Base-by-base conservation (phyloP, 2,888 invertebrate genomes). In the Agonum fuliginosum region DNA sequence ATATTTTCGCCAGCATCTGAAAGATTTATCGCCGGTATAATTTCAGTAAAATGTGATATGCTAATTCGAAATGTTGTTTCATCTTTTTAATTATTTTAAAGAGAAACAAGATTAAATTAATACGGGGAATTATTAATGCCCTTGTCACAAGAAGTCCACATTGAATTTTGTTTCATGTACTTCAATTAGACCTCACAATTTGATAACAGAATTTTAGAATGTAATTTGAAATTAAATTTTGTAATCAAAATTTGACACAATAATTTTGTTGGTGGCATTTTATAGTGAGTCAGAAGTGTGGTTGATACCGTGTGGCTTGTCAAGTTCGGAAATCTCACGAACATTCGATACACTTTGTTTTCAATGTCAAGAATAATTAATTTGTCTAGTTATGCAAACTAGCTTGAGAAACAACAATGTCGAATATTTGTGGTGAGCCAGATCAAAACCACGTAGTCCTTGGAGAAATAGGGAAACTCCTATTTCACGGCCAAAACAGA, bases 361-460 rank as follows among this genome's bases (percentile, higher is more conserved):
- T n/a, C n/a, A n/a, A n/a, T n/a, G n/a, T n/a, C 48, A 17, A 48
- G 20, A 19, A 3, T 17, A 17, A 0, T 8, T 48, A 20, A 48
- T 48, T 48, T 20, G 1, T 4, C 14, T 17, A 12, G 10, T 17
- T 4, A 48, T 48, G 37, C 37, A 41, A 67, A 19, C 17, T 67
- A 41, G 67, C 19, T 37, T 67, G 17, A 34, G 41, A 12, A 54
- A 20, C 34, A 37, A 24, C 37, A 12, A 19, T 37, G 37, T 67
- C 67, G 34, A 67, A 37, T 67, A 67, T 67, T 67, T 67, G 67
- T 67, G 67, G 67, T 19, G 6, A 67, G 37, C 67, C 67, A 67
- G 67, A 67, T n/a, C n/a, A n/a, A n/a, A n/a, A n/a, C n/a, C n/a
- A n/a, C n/a, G n/a, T 19, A 34, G 67, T 67, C 67, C 67, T 67